Conservation (phyloP, 2,113 vertebrate genomes). For the Mystacornis crossleyi region DNA sequence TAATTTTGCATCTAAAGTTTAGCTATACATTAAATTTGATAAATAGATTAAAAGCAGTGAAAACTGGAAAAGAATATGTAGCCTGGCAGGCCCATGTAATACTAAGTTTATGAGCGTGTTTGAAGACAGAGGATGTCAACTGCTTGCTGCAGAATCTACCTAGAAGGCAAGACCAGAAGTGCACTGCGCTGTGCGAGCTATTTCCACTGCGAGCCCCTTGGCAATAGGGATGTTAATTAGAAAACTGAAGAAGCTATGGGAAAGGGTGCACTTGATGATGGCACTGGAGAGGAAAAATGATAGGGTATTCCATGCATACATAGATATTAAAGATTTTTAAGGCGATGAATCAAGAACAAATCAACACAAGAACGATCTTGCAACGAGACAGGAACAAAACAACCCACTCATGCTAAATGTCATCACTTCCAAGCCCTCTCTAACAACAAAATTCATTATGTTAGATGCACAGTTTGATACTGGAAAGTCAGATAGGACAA, state of each 20-base stretch:
- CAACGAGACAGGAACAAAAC: neutral
- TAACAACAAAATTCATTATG: neutral
- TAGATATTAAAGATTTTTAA: neutral
- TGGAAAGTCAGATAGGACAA: neutral
- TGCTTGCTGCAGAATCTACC: neutral
- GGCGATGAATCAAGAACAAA: neutral
- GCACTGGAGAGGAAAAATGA: neutral
- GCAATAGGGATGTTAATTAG: neutral
- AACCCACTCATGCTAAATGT: constrained; percentile 25
- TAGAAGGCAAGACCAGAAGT: neutral
- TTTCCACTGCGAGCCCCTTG: neutral
- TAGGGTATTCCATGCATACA: neutral
- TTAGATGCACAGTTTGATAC: neutral
- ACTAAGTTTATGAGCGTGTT: neutral
- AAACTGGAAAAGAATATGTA: neutral
- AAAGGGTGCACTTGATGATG: neutral
- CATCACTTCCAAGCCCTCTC: constrained; percentile 8
- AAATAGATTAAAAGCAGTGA: neutral
- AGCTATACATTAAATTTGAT: neutral
- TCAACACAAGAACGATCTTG: neutral
- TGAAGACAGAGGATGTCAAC: neutral
- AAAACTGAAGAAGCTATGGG: neutral
- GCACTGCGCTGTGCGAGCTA: neutral
- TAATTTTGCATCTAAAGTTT: neutral
- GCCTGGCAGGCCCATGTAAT: neutral